A percentile compares a stretch with the other conserved stretches of the same genome.
phyloP scores from a whole-genome alignment of 2,113 vertebrate species.

The Protobothrops flavoviridis region DNA sequence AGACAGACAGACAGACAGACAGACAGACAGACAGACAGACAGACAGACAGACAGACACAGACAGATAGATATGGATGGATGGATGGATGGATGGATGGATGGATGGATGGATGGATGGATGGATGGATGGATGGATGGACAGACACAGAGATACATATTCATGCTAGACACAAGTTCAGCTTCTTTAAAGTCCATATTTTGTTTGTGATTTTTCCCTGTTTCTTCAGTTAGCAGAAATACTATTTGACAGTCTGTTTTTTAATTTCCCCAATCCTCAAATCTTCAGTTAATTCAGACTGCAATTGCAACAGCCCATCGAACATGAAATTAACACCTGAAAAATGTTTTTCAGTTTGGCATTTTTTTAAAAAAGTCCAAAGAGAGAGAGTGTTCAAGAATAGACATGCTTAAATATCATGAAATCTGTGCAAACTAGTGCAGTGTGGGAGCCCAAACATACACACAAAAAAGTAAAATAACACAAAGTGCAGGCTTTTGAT shows the following conservation, averaged over 20 bases:
- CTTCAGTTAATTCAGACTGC: not conserved
- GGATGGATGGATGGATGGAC: fast-evolving
- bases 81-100: fast-evolving
- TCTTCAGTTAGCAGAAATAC: not conserved
- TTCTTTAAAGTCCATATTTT: not conserved
- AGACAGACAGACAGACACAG: fast-evolving
- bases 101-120: fast-evolving
- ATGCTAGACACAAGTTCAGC: not conserved
- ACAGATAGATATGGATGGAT: fast-evolving
- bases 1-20: fast-evolving
- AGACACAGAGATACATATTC: not conserved
- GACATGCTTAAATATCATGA: not conserved
- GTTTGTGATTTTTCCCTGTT: not conserved
- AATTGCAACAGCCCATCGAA: not conserved
- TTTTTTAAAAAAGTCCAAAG: not conserved
- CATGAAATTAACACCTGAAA: not conserved
- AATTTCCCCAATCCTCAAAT: not conserved
- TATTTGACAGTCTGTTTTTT: not conserved
- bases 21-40: fast-evolving
- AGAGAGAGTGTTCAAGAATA: not conserved
- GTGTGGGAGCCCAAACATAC: not conserved
- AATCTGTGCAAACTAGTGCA: not conserved
- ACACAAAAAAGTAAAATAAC: not conserved
- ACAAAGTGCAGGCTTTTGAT: not conserved
- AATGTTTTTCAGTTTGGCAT: not conserved